Percentiles rank a stretch among this genome's conserved stretches.
phyloP scores from a whole-genome alignment of 2,888 invertebrate genomes.

The Dryomyza anilis region DNA sequence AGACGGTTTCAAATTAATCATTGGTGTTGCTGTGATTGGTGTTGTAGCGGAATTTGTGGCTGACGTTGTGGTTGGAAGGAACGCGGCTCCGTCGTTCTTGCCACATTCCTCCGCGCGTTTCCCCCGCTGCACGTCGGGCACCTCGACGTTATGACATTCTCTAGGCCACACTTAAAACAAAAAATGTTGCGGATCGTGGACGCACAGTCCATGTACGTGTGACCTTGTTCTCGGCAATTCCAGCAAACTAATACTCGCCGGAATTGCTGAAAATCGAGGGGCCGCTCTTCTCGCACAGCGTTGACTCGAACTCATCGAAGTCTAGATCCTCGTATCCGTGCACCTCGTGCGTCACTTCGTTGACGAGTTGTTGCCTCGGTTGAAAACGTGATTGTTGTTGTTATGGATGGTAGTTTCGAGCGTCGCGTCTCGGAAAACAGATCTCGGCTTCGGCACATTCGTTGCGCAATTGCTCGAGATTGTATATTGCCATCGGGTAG shows the following conservation, averaged over 20 bases:
- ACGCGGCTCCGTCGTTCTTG: neutral
- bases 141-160: neutral
- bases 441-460: slow-evolving; percentile 15
- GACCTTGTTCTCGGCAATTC: slow-evolving; percentile 11
- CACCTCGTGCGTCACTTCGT: neutral
- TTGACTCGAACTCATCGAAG: neutral
- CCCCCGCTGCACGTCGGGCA: neutral
- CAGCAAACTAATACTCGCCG: too few species aligned
- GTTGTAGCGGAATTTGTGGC: neutral
- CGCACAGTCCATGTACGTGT: neutral
- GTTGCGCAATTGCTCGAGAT: neutral
- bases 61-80: neutral
- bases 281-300: neutral
- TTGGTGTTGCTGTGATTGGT: too few species aligned
- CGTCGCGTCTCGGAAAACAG: neutral
- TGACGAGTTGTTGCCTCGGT: neutral
- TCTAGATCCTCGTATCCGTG: neutral
- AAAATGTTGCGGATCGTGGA: neutral
- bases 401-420: neutral
- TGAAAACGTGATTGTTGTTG: neutral
- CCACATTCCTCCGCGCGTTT: neutral
- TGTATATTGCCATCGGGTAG: neutral
- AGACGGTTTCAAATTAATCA: too few species aligned
- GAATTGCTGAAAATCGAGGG: neutral
- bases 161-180: slow-evolving; percentile 9